These are phyloP conservation scores for Automeris io DNA, from an alignment of 2,888 invertebrate species.

Conservation along the genomic window DNA sequence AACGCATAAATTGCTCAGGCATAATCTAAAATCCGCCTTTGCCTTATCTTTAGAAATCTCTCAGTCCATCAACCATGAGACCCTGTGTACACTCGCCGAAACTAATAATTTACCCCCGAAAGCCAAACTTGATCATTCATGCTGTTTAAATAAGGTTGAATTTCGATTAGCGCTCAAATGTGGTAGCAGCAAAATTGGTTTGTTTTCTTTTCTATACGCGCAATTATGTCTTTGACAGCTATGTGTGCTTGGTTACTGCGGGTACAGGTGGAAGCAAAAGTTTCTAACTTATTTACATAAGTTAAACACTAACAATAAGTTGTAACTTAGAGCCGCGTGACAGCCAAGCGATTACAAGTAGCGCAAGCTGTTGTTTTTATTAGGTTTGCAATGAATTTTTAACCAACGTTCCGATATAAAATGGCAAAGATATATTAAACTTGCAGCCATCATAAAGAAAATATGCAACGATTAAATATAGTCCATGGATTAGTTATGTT, in stretches of 20 bases:
- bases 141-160: constrained; percentile 21
- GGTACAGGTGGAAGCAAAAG: constrained; percentile 52
- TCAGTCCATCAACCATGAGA: constrained; percentile 63
- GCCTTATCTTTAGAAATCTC: constrained; percentile 19
- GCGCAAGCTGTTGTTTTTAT: no score
- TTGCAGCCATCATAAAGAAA: no score
- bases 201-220: constrained; percentile 60
- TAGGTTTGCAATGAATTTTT: no score
- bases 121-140: constrained; percentile 20
- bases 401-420: no score
- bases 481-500: no score
- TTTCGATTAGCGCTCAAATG: constrained; percentile 15
- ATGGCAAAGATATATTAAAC: no score
- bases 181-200: constrained; percentile 34
- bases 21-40: no score
- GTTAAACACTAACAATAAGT: constrained; percentile 1
- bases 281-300: constrained; percentile 8
- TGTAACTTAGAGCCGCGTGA: no score
- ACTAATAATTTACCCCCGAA: constrained; percentile 24
- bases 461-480: no score
- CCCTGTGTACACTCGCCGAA: constrained; percentile 46
- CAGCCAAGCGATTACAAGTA: no score
- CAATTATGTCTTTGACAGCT: constrained; percentile 73
- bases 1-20: no score
- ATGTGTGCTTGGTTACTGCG: constrained; percentile 30